Evolutionary conservation across 2,888 invertebrate species (phyloP).

Genomic region (Sclerodermus sp.): DNA sequence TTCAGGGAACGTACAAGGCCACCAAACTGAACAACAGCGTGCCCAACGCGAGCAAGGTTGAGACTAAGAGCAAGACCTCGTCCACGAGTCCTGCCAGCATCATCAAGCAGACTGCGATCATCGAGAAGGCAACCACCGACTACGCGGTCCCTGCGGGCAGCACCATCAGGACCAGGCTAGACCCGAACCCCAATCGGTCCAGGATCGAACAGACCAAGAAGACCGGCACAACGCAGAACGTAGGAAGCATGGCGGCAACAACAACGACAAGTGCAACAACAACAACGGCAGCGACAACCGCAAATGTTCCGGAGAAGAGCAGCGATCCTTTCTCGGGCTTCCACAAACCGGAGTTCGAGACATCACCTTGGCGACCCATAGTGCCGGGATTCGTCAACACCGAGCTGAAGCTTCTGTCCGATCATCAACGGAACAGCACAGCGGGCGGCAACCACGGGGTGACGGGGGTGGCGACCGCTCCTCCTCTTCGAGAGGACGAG

Average conservation of each 20-base stretch:
- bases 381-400: conserved; percentile 44
- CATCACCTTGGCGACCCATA: conserved; percentile 53
- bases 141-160: neutral
- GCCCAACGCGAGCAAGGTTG: neutral
- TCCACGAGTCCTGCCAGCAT: neutral
- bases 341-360: conserved; percentile 48
- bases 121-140: neutral
- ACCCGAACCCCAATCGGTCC: too few species aligned
- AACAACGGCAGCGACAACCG: conserved; percentile 8
- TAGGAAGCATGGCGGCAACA: neutral
- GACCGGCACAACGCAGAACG: neutral
- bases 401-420: conserved; percentile 34
- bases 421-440: conserved; percentile 6
- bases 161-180: neutral
- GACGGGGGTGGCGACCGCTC: neutral
- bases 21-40: conserved; percentile 43
- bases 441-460: neutral
- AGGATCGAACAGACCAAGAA: too few species aligned
- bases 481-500: too few species aligned
- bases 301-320: too few species aligned
- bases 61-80: neutral
- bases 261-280: neutral
- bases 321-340: conserved; percentile 40
- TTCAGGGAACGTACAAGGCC: conserved; percentile 52
- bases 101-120: conserved; percentile 1